These are phyloP conservation scores for Pleuronectes platessa DNA, from an alignment of 2,113 vertebrate species.

Conservation along the genomic window DNA sequence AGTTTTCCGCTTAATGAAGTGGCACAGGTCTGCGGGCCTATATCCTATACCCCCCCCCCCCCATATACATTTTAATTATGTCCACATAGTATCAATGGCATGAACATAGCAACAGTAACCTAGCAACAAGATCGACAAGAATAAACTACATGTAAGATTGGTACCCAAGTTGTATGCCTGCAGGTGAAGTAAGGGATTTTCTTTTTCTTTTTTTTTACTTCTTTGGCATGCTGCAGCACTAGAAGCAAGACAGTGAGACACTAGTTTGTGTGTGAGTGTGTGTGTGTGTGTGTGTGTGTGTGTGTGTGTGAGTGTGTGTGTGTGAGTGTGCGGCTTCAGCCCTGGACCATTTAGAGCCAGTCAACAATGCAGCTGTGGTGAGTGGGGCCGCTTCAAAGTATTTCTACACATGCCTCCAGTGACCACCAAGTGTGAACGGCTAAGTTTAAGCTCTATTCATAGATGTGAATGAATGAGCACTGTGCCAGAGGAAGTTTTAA, in stretches of 20 bases:
- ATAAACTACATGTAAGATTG: conserved; percentile 79
- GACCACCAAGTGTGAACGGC: conserved; percentile 77
- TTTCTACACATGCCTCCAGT: conserved; percentile 79
- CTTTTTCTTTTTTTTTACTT: conserved; percentile 17
- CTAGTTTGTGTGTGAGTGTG: not conserved
- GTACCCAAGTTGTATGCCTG: conserved; percentile 75
- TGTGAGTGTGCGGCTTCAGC: conserved; percentile 58
- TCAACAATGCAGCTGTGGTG: conserved; percentile 79
- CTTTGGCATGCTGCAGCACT: not conserved
- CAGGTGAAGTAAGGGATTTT: conserved; percentile 66
- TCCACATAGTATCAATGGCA: conserved; percentile 75
- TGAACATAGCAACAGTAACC: conserved; percentile 82
- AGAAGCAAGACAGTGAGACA: conserved; percentile 19
- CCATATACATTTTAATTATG: conserved; percentile 78
- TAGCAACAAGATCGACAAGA: conserved; percentile 83
- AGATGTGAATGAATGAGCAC: conserved; percentile 79
- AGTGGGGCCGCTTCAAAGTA: conserved; percentile 77
- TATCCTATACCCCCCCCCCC: conserved; percentile 51
- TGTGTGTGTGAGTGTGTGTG: conserved; percentile 22
- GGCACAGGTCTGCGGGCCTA: conserved; percentile 38
- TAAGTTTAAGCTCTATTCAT: conserved; percentile 81
- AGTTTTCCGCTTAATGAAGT: conserved; percentile 17
- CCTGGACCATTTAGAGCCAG: conserved; percentile 66
- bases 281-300: not conserved
- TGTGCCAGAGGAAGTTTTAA: conserved; percentile 73